Evolutionary conservation across 1,140 invertebrate species (phyloP).

Genomic region (Trypoxylus dichotomus): DNA sequence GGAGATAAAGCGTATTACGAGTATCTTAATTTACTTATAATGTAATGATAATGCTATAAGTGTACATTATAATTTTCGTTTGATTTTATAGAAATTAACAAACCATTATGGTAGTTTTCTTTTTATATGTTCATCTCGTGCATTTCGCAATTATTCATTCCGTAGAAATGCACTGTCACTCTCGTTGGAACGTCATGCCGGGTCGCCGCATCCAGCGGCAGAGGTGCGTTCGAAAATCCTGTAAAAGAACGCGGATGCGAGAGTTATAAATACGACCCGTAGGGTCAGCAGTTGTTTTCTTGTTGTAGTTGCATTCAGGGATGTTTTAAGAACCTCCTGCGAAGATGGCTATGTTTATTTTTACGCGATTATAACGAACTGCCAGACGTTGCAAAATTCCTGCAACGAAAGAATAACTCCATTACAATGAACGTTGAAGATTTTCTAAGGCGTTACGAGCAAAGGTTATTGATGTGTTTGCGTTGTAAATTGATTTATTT

Average conservation of each 20-base stretch:
- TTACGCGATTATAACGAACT: background rate
- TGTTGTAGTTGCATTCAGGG: background rate
- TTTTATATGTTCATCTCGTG: background rate
- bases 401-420: background rate
- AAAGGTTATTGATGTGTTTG: background rate
- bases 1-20: no score
- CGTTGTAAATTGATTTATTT: background rate
- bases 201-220: background rate
- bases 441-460: background rate
- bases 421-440: background rate
- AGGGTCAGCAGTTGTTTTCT: conserved; percentile 12
- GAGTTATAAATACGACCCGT: conserved; percentile 1
- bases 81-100: background rate
- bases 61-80: no score
- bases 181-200: conserved; percentile 7
- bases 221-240: conserved; percentile 4
- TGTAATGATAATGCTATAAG: no score
- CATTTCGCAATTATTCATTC: conserved; percentile 13
- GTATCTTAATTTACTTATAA: no score
- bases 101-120: background rate
- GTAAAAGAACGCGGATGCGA: conserved; percentile 17
- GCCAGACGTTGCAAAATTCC: background rate
- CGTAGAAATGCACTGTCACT: background rate
- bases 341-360: background rate
- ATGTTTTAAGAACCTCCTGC: conserved; percentile 9